Percentiles rank a stretch among this genome's conserved stretches.
Evolutionary conservation across 2,888 invertebrate genomes (phyloP).

Genomic region (Tipula lateralis): DNA sequence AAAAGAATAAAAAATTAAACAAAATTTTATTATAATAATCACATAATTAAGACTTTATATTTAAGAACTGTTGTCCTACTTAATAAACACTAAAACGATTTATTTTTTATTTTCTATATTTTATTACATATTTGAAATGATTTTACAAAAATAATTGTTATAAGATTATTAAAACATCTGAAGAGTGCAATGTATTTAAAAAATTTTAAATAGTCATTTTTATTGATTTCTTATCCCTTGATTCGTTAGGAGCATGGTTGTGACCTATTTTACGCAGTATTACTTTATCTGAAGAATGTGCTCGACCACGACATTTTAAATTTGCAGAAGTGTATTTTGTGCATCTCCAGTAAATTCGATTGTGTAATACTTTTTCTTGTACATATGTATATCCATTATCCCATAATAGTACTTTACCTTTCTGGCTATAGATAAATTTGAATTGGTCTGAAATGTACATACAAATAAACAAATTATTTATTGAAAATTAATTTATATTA

Average conservation of each 20-base stretch:
- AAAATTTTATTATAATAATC: background rate
- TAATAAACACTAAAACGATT: background rate
- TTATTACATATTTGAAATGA: background rate
- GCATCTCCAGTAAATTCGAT: slow-evolving; percentile 48
- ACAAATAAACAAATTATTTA: background rate
- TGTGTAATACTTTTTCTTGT: slow-evolving; percentile 43
- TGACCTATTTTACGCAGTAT: slow-evolving; percentile 43
- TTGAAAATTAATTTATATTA: slow-evolving; percentile 13
- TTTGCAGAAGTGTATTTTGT: slow-evolving; percentile 45
- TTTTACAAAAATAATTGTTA: background rate
- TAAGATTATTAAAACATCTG: background rate
- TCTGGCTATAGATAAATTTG: slow-evolving; percentile 42
- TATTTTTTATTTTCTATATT: background rate
- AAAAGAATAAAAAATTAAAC: background rate
- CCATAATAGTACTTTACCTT: slow-evolving; percentile 43
- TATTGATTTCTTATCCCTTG: slow-evolving; percentile 33
- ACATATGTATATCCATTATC: slow-evolving; percentile 44
- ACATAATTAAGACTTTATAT: background rate
- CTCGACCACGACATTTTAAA: slow-evolving; percentile 44
- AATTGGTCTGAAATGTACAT: slow-evolving; percentile 26
- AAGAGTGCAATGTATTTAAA: no score
- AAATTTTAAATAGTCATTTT: slow-evolving; percentile 31
- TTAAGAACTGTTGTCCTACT: background rate
- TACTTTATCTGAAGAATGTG: slow-evolving; percentile 42
- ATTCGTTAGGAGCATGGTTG: slow-evolving; percentile 40